A percentile compares a stretch with the other conserved stretches of the same genome.
Conservation (phyloP, 1,140 invertebrate genomes). For the Drosophila ananassae region DNA sequence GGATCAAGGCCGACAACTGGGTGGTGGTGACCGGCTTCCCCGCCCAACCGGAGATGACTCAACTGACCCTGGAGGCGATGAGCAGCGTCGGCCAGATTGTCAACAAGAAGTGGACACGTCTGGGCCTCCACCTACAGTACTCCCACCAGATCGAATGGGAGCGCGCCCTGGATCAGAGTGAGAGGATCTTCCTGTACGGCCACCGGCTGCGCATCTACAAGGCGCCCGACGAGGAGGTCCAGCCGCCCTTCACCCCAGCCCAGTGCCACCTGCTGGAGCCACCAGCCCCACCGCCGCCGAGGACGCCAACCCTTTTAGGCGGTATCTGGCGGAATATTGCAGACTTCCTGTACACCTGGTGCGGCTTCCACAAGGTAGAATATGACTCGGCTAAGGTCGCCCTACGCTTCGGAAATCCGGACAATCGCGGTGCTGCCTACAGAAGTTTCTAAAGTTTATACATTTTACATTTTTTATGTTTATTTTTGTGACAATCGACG, state of each 20-base stretch:
- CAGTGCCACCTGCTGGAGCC: not conserved
- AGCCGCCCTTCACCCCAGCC: too few species aligned
- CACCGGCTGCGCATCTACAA: not conserved
- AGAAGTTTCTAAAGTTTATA: too few species aligned
- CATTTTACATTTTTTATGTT: too few species aligned
- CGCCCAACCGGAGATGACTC: not conserved
- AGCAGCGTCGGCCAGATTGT: not conserved
- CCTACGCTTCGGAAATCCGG: too few species aligned
- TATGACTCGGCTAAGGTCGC: too few species aligned
- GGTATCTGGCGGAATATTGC: too few species aligned
- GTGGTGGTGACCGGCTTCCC: not conserved
- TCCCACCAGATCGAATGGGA: not conserved
- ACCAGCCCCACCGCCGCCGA: too few species aligned
- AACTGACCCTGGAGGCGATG: not conserved
- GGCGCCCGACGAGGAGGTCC: not conserved
- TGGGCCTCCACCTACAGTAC: not conserved
- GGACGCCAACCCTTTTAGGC: too few species aligned
- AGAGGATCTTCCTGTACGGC: not conserved
- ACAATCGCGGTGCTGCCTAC: too few species aligned
- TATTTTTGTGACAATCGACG: too few species aligned
- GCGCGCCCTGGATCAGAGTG: not conserved
- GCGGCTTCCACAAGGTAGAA: too few species aligned
- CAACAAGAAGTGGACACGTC: not conserved
- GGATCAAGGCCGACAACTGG: not conserved
- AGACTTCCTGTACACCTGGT: too few species aligned